Base-by-base conservation (phyloP, 2,888 invertebrate genomes). In the Sphecodes monilicornis region DNA sequence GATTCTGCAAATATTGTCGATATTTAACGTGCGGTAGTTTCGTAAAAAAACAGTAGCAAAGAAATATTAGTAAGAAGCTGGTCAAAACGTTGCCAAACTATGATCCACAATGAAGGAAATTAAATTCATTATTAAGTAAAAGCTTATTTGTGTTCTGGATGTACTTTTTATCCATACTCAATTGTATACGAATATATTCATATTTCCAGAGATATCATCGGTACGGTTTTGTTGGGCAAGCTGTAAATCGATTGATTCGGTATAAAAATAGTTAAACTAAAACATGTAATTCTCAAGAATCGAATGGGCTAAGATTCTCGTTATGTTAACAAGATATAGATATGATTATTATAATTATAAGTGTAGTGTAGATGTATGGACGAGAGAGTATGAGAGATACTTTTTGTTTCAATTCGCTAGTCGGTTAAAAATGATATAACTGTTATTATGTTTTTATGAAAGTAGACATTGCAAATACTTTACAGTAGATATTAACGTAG, bases 311-410 rank as follows among this genome's bases (percentile, higher is more conserved):
- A 54, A 54, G 54, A n/a, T n/a, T 54, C 54, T 54, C 54, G 54
- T 54, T 54, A n/a, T 54, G n/a, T 54, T n/a, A 54, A 54, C 54
- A n/a, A 54, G 11, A n/a, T n/a, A 11, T n/a, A 10, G n/a, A 50
- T 50, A 50, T 50, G n/a, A 54, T 54, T 54, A 54, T n/a, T 54
- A 54, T 54, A 54, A 54, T 54, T 54, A n/a, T 54, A 54, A 54
- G 54, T 54, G 54, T 54, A 54, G 54, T 54, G n/a, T 54, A 54
- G 54, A 54, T 54, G 54, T 54, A n/a, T 54, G 54, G n/a, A 54
- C 54, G 54, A 54, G 54, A 54, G n/a, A 54, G 54, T 54, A 54
- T 54, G 54, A 54, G 11, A 54, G 54, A 54, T n/a, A 54, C 54
- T 4, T 54, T 54, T 54, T 54, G 54, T 54, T 54, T 54, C 11